Conservation (phyloP, 2,113 vertebrate genomes). For the Beaufortia kweichowensis region DNA sequence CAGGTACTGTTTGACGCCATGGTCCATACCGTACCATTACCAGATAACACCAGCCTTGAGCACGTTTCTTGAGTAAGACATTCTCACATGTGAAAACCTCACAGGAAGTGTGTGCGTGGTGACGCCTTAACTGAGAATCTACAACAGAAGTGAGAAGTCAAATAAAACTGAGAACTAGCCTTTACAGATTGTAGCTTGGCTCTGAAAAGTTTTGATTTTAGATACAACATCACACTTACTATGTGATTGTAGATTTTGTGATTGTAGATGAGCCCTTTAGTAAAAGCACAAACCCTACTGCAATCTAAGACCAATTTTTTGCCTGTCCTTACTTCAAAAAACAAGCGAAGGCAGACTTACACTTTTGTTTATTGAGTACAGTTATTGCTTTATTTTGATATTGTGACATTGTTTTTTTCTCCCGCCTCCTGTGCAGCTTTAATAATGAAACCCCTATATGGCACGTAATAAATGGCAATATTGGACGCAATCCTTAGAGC, state of each 20-base stretch:
- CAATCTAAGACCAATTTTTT: not conserved
- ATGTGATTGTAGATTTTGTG: too few relatives aligned
- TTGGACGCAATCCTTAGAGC: too few relatives aligned
- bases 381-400: too few relatives aligned
- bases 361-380: too few relatives aligned
- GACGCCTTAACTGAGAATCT: not conserved
- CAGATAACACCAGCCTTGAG: not conserved
- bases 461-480: too few relatives aligned
- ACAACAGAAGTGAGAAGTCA: not conserved
- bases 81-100: not conserved
- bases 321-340: not conserved
- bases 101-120: constrained; percentile 4
- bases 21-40: not conserved
- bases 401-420: too few relatives aligned
- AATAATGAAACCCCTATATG: too few relatives aligned
- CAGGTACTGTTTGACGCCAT: constrained; percentile 36
- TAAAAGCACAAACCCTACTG: too few relatives aligned
- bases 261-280: too few relatives aligned
- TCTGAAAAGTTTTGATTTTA: too few relatives aligned
- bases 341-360: constrained; percentile 7
- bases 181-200: not conserved
- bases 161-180: not conserved
- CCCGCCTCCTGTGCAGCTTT: too few relatives aligned
- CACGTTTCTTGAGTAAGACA: not conserved
- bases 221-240: too few relatives aligned